These are phyloP conservation scores for Noctua pronuba DNA, from an alignment of 2,888 invertebrate genomes.

Conservation along the genomic window DNA sequence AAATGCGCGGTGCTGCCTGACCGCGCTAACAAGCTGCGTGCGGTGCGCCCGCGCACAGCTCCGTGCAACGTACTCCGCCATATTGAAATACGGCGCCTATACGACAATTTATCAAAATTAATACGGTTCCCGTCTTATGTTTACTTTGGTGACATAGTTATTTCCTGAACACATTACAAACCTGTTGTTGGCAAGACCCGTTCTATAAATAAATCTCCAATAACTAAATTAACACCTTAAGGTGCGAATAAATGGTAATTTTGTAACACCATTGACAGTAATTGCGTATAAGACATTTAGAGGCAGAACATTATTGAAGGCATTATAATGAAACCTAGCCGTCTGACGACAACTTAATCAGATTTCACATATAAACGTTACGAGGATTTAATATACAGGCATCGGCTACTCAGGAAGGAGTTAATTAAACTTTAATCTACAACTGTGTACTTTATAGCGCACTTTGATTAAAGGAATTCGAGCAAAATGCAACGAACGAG, in stretches of 20 bases:
- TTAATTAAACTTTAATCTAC: slow-evolving; percentile 41
- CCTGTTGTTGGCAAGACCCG: slow-evolving; percentile 75
- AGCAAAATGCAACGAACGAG: slow-evolving; percentile 4
- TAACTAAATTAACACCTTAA: slow-evolving; percentile 80
- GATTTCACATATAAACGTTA: slow-evolving; percentile 49
- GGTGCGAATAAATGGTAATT: slow-evolving; percentile 78
- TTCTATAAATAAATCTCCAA: slow-evolving; percentile 77
- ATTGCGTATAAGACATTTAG: slow-evolving; percentile 73
- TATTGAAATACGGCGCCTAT: slow-evolving; percentile 76
- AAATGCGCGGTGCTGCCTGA: slow-evolving; percentile 73
- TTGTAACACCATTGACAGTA: slow-evolving; percentile 75
- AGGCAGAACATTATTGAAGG: slow-evolving; percentile 66
- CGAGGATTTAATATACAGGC: slow-evolving; percentile 40
- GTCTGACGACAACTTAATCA: slow-evolving; percentile 72
- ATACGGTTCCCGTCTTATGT: slow-evolving; percentile 70
- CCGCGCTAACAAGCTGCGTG: slow-evolving; percentile 74
- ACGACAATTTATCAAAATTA: slow-evolving; percentile 75
- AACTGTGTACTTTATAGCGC: slow-evolving; percentile 9
- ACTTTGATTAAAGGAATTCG: slow-evolving; percentile 21
- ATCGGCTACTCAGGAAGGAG: slow-evolving; percentile 28
- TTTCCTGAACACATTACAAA: slow-evolving; percentile 71
- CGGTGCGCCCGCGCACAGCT: slow-evolving; percentile 47
- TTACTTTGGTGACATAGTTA: slow-evolving; percentile 75
- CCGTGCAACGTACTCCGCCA: slow-evolving; percentile 59
- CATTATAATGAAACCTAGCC: slow-evolving; percentile 69